These are phyloP conservation scores for Aphelenchoides bicaudatus DNA, from an alignment of 2,888 invertebrate species.

Conservation along the genomic window DNA sequence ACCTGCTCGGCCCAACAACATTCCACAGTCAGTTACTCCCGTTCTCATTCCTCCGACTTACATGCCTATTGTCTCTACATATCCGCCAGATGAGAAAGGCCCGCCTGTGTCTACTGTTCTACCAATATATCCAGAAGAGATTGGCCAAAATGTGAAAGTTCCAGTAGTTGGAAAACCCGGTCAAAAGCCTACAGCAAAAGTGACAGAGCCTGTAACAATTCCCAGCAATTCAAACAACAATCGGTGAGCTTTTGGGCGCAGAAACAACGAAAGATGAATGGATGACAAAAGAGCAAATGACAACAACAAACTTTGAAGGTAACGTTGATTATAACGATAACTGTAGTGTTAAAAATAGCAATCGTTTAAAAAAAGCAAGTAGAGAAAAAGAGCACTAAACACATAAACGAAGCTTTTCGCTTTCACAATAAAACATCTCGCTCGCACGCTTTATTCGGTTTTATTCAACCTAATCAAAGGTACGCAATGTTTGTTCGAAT, in stretches of 20 bases:
- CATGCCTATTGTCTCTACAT: slow-evolving; percentile 18
- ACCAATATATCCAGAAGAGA: slow-evolving; percentile 14
- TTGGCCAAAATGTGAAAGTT: slow-evolving; percentile 13
- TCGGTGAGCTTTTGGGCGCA: background rate
- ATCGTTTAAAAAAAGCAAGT: no score
- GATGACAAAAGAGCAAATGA: no score
- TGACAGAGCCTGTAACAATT: no score
- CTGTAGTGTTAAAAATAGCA: slow-evolving; percentile 1
- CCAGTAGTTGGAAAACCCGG: no score
- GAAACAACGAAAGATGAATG: no score
- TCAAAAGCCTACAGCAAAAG: no score
- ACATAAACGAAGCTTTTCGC: no score
- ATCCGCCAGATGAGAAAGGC: slow-evolving; percentile 11
- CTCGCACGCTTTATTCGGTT: no score
- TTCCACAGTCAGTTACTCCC: background rate
- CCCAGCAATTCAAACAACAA: slow-evolving; percentile 10
- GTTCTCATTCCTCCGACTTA: slow-evolving; percentile 16
- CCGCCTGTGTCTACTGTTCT: slow-evolving; percentile 7
- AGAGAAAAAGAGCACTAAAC: no score
- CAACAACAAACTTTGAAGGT: background rate
- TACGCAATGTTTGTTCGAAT: no score
- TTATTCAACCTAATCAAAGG: no score
- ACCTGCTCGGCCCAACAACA: slow-evolving; percentile 8
- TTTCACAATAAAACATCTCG: no score
- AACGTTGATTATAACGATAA: slow-evolving; percentile 4